Evolutionary conservation across 2,797 vertebrate species (phyloP), one percentile per base, ranked within the genome.

Genomic region (Phyllotis vaccarum): DNA sequence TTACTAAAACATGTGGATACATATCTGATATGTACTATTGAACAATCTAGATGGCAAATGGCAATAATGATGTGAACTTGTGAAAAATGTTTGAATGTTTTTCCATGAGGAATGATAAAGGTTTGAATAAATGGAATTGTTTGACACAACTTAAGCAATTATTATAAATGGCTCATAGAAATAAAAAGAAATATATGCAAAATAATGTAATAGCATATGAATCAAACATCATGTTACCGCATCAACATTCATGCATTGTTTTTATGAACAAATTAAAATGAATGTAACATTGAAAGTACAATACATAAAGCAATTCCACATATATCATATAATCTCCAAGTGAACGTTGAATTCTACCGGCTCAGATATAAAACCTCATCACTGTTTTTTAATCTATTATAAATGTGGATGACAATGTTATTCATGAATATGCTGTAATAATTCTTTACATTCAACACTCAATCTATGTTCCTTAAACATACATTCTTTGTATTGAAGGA

Each of bases 241-340:
- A 52, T 62, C 37, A 75, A 66, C 34, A n/a, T 52, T 40, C 29
- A 64, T 21, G 2, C 6, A 12, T 12, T 34, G 43, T 13, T 34
- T 52, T 64, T 43, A 40, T 43, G 8, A 40, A 10, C 13, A 64
- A 56, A 21, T 90, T 68, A 56, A 56, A 70, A 34, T 92, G 31
- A 64, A 76, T 66, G 11, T 13, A 11, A 49, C 22, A 19, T 37
- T 75, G 8, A 54, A 85, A 13, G 8, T 46, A 43, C 12, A 78
- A 13, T 24, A 37, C 6, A 12, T 13, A 79, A 62, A 31, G 5
- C 54, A 87, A 87, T 46, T 80, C 37, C 0, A n/a, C 24, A 5
- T 21, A 85, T 5, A 22, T n/a, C 31, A 24, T 40, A 2, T 0
- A 0, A 37, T 54, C 13, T 80, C 24, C 2, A 17, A 1, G 12